Percentiles rank a stretch among this genome's conserved stretches.
Conservation (phyloP, 2,797 vertebrate genomes). For the Poecile montanus region DNA sequence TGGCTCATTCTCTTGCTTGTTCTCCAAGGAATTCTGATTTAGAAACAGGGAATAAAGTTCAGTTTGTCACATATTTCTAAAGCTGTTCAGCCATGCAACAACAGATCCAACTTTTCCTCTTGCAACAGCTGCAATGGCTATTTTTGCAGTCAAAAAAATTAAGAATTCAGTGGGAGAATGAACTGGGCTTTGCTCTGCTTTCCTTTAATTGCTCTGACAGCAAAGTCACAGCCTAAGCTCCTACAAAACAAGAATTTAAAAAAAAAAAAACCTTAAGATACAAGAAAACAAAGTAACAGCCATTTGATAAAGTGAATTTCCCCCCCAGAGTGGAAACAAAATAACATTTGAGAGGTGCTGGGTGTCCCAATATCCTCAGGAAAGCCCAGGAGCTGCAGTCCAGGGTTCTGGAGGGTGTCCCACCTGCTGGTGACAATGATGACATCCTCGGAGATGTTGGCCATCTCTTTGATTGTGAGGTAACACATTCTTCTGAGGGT, state of each 20-base stretch:
- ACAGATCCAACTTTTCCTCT: neutral
- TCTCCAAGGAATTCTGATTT: neutral
- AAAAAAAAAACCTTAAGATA: fast-evolving
- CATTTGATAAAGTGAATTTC: fast-evolving
- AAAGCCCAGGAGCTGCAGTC: neutral
- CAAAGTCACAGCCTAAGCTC: fast-evolving
- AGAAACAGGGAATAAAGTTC: fast-evolving
- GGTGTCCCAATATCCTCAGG: fast-evolving
- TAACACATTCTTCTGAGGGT: slow-evolving; percentile 97
- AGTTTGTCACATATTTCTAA: neutral
- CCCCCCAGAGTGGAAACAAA: neutral
- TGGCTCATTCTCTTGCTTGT: neutral
- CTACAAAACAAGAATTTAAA: neutral
- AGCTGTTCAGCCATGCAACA: neutral
- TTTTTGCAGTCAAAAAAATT: fast-evolving
- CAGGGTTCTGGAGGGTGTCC: neutral
- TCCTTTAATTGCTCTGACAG: neutral
- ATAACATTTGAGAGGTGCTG: neutral
- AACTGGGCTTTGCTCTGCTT: neutral
- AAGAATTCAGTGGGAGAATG: fast-evolving
- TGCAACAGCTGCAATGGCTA: fast-evolving
- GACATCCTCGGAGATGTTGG: slow-evolving; percentile 97
- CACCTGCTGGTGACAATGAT: slow-evolving; percentile 99
- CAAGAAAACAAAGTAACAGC: neutral
- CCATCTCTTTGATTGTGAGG: slow-evolving; percentile 98